These are phyloP conservation scores for Aphelenchoides fujianensis DNA, from an alignment of 1,140 invertebrate genomes.

Conservation along the genomic window DNA sequence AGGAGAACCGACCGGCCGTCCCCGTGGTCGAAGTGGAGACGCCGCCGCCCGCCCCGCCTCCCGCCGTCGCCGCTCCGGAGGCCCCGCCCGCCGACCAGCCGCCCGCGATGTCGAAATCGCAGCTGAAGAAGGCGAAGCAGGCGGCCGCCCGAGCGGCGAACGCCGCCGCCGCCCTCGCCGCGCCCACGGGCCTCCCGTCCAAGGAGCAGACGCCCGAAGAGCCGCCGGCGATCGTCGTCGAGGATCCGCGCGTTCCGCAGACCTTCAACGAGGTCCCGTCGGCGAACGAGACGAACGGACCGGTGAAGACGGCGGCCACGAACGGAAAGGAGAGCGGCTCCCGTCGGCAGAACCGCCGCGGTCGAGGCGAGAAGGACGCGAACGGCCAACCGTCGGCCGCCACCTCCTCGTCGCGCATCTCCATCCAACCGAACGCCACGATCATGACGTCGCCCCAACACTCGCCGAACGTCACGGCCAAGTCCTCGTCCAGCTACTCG, in stretches of 20 bases:
- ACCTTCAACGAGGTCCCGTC: not conserved
- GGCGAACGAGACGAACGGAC: not conserved
- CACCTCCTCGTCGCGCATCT: not conserved
- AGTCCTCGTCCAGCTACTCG: not conserved
- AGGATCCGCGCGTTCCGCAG: not conserved
- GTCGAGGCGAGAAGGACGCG: not conserved
- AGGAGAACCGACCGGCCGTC: no score
- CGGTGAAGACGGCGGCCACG: not conserved
- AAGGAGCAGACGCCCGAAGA: not conserved
- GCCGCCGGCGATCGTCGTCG: not conserved
- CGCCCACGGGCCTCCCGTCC: not conserved
- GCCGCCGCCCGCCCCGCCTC: not conserved
- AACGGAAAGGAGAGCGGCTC: not conserved
- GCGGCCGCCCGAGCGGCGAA: no score
- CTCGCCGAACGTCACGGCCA: not conserved
- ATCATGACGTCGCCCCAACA: slow-evolving; percentile 6
- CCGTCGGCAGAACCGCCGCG: not conserved
- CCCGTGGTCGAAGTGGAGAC: no score
- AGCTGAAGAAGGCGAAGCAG: not conserved
- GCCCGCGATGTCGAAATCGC: not conserved
- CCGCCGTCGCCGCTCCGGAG: not conserved
- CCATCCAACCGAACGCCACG: slow-evolving; percentile 3
- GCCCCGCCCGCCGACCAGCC: not conserved
- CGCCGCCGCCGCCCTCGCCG: not conserved
- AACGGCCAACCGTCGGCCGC: not conserved